Conservation (phyloP, 2,888 invertebrate species). For the Orthosia cruda region DNA sequence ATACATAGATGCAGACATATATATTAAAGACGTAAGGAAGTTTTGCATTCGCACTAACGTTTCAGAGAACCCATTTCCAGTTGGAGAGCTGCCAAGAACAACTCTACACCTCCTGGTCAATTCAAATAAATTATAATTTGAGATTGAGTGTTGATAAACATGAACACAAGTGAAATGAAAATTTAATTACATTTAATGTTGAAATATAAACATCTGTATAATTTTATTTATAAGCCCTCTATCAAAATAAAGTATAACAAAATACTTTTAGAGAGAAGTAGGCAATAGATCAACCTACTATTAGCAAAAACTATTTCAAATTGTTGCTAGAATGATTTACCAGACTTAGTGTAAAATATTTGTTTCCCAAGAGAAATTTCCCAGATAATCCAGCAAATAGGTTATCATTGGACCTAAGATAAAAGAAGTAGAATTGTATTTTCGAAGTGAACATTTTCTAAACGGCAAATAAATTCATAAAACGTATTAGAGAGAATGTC, state of each 20-base stretch:
- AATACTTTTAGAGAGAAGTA: slow-evolving; percentile 1
- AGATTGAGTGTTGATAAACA: slow-evolving; percentile 77
- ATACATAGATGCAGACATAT: slow-evolving; percentile 48
- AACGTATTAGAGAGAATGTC: slow-evolving; percentile 28
- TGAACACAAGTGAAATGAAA: slow-evolving; percentile 61
- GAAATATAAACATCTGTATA: slow-evolving; percentile 40
- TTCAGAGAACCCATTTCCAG: slow-evolving; percentile 81
- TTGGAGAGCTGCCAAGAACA: slow-evolving; percentile 82
- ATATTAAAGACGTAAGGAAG: slow-evolving; percentile 75
- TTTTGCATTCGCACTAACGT: slow-evolving; percentile 78
- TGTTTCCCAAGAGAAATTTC: background rate
- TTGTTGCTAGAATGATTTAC: slow-evolving; percentile 1
- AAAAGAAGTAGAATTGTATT: slow-evolving; percentile 17
- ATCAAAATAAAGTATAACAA: slow-evolving; percentile 1
- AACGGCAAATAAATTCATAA: slow-evolving; percentile 30
- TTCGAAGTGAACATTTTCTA: slow-evolving; percentile 2
- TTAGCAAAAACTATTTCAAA: background rate
- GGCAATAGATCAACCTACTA: background rate
- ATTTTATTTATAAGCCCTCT: slow-evolving; percentile 16
- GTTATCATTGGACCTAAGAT: slow-evolving; percentile 3
- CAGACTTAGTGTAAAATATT: slow-evolving; percentile 13
- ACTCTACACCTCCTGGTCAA: slow-evolving; percentile 78
- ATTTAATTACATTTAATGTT: slow-evolving; percentile 45
- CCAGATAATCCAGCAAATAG: slow-evolving; percentile 25
- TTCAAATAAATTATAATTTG: slow-evolving; percentile 78